phyloP scores from a whole-genome alignment of 2,888 invertebrate genomes.

The Mesochorus sp. region DNA sequence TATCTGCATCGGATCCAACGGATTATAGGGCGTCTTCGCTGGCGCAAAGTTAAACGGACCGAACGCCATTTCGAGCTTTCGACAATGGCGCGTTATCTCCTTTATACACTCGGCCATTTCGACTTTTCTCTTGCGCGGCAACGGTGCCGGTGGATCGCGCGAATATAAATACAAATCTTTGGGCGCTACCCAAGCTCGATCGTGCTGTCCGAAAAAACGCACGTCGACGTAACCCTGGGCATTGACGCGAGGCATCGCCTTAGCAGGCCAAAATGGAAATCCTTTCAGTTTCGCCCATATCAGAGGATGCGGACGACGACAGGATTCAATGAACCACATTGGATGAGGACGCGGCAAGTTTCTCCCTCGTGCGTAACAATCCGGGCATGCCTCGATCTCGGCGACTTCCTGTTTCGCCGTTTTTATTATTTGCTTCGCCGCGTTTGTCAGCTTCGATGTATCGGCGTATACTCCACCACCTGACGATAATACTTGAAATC shows the following conservation, averaged over 20 bases:
- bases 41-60: constrained; percentile 78
- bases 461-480: constrained; percentile 84
- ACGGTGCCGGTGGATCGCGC: constrained; percentile 82
- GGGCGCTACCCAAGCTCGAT: constrained; percentile 94
- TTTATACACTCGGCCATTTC: constrained; percentile 78
- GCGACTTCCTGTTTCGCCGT: constrained; percentile 94
- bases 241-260: constrained; percentile 89
- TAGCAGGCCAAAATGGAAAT: constrained; percentile 99
- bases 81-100: constrained; percentile 78
- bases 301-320: constrained; percentile 93
- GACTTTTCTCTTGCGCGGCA: constrained; percentile 76
- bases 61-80: constrained; percentile 76
- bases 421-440: constrained; percentile 91
- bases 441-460: constrained; percentile 88
- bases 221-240: constrained; percentile 90
- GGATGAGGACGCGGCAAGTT: constrained; percentile 83
- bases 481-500: constrained; percentile 76
- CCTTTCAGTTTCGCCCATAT: constrained; percentile 99
- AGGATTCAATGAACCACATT: constrained; percentile 96
- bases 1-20: constrained; percentile 77
- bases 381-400: constrained; percentile 96
- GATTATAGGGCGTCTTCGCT: constrained; percentile 76
- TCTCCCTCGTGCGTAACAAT: constrained; percentile 95
- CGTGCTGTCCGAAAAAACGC: constrained; percentile 97
- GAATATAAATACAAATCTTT: constrained; percentile 93